phyloP scores from a whole-genome alignment of 1,140 invertebrate species.

The Riptortus pedestris region DNA sequence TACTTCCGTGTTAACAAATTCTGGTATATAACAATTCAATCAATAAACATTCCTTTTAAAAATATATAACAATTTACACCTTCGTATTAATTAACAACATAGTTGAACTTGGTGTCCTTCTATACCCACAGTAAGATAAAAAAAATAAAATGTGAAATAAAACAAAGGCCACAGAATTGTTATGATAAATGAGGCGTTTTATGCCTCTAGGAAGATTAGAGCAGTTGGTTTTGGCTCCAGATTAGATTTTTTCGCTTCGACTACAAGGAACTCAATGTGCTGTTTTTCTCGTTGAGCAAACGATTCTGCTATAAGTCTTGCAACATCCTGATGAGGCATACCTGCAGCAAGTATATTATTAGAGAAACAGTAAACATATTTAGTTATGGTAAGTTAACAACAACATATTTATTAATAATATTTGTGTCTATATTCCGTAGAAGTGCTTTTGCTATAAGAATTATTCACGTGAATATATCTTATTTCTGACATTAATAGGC shows the following conservation, averaged over 20 bases:
- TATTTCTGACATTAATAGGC: too few species aligned
- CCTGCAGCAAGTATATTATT: too few species aligned
- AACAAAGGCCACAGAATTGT: slow-evolving; percentile 24
- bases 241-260: slow-evolving; percentile 80
- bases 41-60: slow-evolving; percentile 5
- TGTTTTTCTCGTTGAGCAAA: slow-evolving; percentile 74
- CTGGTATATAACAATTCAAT: slow-evolving; percentile 1
- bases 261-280: slow-evolving; percentile 81
- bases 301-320: slow-evolving; percentile 75
- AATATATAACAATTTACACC: slow-evolving; percentile 9
- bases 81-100: slow-evolving; percentile 10
- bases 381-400: background rate
- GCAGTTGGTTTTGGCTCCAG: slow-evolving; percentile 78
- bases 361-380: too few species aligned
- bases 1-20: background rate
- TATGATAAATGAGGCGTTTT: slow-evolving; percentile 22
- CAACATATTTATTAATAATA: background rate
- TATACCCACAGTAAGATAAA: slow-evolving; percentile 4
- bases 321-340: slow-evolving; percentile 65
- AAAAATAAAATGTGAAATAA: slow-evolving; percentile 15
- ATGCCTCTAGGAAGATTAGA: slow-evolving; percentile 65
- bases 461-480: too few species aligned
- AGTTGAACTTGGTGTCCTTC: slow-evolving; percentile 8
- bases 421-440: background rate
- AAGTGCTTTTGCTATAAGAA: background rate